Percentiles rank a stretch among this genome's conserved stretches.
phyloP scores from a whole-genome alignment of 2,888 invertebrate genomes.

The Oeneis ivallda region DNA sequence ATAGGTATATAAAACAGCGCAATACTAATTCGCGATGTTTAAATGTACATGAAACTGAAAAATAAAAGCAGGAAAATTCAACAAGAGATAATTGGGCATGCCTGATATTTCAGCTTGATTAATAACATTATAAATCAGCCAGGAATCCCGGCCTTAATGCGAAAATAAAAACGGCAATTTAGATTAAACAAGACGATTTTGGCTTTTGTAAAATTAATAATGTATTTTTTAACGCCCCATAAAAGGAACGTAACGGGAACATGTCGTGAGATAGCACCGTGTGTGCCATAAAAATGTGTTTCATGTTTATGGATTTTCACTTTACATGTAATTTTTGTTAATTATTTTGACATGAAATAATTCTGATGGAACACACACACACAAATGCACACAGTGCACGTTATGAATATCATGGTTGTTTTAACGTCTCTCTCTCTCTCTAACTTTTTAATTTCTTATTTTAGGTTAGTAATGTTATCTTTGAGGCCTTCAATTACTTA shows the following conservation, averaged over 20 bases:
- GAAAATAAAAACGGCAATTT: constrained; percentile 58
- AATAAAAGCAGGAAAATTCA: constrained; percentile 52
- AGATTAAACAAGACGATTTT: constrained; percentile 51
- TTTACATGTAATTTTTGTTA: constrained; percentile 2
- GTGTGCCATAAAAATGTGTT: constrained; percentile 18
- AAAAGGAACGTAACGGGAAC: constrained; percentile 39
- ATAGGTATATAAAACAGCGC: no score
- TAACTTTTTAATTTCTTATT: no score
- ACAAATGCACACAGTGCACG: no score
- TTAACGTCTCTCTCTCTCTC: no score
- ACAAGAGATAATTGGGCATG: constrained; percentile 63
- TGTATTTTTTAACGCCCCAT: constrained; percentile 44
- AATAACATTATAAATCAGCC: constrained; percentile 66
- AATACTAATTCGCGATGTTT: no score
- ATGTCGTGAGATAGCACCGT: constrained; percentile 30
- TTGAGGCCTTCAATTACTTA: no score
- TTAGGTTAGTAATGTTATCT: no score
- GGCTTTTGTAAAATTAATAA: constrained; percentile 47
- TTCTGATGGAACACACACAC: no score
- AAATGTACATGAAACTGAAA: constrained; percentile 31
- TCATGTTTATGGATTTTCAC: constrained; percentile 21
- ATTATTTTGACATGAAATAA: neutral
- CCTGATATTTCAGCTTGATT: constrained; percentile 69
- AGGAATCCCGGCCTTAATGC: constrained; percentile 53
- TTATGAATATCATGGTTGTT: no score